These are phyloP conservation scores for Grallaria varia DNA, from an alignment of 2,113 vertebrate species.

Conservation along the genomic window DNA sequence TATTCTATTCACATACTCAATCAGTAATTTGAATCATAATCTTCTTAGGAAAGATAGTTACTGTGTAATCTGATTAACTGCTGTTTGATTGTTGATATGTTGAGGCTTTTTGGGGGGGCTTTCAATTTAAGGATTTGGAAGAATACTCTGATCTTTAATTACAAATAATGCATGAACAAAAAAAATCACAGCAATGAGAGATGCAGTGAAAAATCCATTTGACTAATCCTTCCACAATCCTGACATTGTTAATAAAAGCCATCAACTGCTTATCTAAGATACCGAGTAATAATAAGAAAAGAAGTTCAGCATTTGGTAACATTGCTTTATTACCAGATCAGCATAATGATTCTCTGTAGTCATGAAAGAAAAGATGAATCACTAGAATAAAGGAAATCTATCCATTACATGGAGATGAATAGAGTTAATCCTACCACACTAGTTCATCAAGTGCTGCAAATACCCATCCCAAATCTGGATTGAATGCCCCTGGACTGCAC, in stretches of 20 bases:
- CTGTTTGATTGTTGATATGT: neutral
- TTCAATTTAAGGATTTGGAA: neutral
- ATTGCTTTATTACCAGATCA: neutral
- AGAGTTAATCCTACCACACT: slow-evolving; percentile 26
- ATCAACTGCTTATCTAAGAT: neutral
- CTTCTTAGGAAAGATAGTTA: neutral
- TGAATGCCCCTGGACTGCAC: neutral
- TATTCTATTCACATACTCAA: neutral
- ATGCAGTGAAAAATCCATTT: slow-evolving; percentile 14
- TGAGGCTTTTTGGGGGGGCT: too few relatives aligned
- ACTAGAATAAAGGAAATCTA: neutral
- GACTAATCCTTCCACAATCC: neutral
- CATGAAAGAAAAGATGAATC: slow-evolving; percentile 18
- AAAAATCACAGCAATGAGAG: neutral
- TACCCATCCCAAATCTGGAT: neutral
- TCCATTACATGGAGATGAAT: neutral
- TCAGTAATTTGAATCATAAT: neutral
- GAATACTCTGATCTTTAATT: neutral
- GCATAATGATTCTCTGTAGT: neutral
- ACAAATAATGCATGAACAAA: neutral
- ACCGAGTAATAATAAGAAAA: neutral
- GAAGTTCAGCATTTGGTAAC: slow-evolving; percentile 6
- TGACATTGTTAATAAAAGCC: slow-evolving; percentile 8
- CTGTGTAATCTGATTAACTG: neutral
- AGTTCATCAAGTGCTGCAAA: slow-evolving; percentile 43